Evolutionary conservation across 2,113 vertebrate genomes (phyloP), one percentile per base, ranked within the genome.

Genomic region (Nansenia antarctica): DNA sequence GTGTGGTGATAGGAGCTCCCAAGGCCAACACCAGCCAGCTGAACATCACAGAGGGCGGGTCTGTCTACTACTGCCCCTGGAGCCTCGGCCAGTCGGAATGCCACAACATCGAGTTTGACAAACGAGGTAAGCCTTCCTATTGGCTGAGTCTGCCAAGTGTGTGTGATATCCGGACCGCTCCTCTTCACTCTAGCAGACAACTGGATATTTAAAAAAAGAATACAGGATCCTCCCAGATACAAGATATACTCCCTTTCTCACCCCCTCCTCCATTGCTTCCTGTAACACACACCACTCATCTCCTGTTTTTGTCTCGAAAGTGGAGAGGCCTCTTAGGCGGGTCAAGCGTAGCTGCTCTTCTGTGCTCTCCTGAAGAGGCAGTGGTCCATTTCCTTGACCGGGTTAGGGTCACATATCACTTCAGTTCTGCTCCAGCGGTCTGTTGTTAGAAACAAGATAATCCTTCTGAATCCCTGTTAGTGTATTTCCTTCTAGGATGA

Each of bases 31-130:
- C 94, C 5, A 92, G 79, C 62, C 94, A 96, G 81, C 81, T 81
- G 0, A 78, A 91, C 1, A 75, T 96, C 42, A 89, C 70, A 9
- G 92, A 96, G 74, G 95, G 94, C 8, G 96, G 96, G 2, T 92
- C 94, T 0, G 95, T 96, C 37, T 96, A 93, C 86, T 91, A 94
- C 88, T 98, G 96, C 69, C 94, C 95, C 2, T 96, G 96, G 96
- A 80, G 83, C 52, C 62, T 78, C 47, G 42, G 78, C 73, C 84
- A 82, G 65, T 67, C 89, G 0, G 57, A 90, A 30, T 90, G 87
- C 24, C 84, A 81, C 26, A 74, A 68, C 76, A 93, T 97, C 0
- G 87, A 91, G 62, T 96, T 98, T 81, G 96, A 96, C 77, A 42
- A 64, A 52, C 62, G 92, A 91, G 95, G 96, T 95, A 91, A 90